Conservation (phyloP, 2,888 invertebrate genomes). For the Macrostomum cliftonense region DNA sequence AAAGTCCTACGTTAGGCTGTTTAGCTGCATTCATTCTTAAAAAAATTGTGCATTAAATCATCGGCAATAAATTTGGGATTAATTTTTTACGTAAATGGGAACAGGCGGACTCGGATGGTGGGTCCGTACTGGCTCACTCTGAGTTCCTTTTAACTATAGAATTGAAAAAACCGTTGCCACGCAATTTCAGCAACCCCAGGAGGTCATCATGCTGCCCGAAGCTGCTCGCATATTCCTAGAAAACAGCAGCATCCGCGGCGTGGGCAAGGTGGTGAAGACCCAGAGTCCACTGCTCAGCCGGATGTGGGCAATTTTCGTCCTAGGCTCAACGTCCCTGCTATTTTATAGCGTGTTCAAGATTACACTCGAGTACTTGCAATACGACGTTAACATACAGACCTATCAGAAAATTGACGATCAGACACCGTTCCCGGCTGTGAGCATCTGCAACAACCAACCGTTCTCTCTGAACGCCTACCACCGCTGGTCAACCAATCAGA, state of each 20-base stretch:
- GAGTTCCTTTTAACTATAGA: no score
- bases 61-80: no score
- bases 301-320: slow-evolving; percentile 8
- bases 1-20: no score
- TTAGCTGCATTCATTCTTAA: no score
- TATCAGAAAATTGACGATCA: slow-evolving; percentile 7
- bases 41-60: no score
- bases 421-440: slow-evolving; percentile 10
- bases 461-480: slow-evolving; percentile 8
- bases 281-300: slow-evolving; percentile 6
- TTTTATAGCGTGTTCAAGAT: slow-evolving; percentile 8
- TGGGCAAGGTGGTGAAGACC: slow-evolving; percentile 9
- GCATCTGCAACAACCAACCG: slow-evolving; percentile 11
- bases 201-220: no score
- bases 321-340: slow-evolving; percentile 6
- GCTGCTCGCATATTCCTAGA: slow-evolving; percentile 3
- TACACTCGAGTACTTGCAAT: slow-evolving; percentile 7
- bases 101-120: no score
- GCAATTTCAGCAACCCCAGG: no score
- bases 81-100: no score
- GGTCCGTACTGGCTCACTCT: no score
- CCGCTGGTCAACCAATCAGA: no score
- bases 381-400: slow-evolving; percentile 11
- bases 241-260: slow-evolving; percentile 9
- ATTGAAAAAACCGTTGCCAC: no score